Evolutionary conservation across 2,797 vertebrate species (phyloP), one percentile per base, ranked within the genome.

Genomic region (Eulemur albifrons): DNA sequence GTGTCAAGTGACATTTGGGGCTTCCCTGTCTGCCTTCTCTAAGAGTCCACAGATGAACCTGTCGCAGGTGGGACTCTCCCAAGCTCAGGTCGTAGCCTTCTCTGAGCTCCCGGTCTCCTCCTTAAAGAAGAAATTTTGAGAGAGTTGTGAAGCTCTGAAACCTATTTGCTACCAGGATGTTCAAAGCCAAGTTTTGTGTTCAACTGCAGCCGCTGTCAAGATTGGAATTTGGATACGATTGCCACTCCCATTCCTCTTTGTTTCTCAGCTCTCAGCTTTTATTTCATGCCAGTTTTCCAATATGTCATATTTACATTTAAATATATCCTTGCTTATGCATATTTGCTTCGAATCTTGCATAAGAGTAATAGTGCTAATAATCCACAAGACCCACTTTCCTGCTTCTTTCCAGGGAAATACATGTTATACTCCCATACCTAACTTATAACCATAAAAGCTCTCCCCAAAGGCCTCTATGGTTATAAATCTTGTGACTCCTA

Each of bases 401-500:
- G 45, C 69, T 75, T 69, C 72, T 93, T 87, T 75, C 76, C 43
- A 84, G 50, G 30, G 54, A 94, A 93, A 88, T 70, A 48, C 32
- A 48, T 35, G 30, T 80, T 81, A 40, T 8, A 35, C 6, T 57
- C 15, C 32, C 35, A 27, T 43, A 77, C 27, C 54, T 90, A 77
- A 92, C 90, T 94, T 90, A 90, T 75, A 90, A 35, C 65, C 27
- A 38, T 20, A n/a, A 32, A 90, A 17, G 8, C 59, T 90, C 43
- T 82, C 40, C 67, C 84, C 88, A 93, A 89, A 90, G 48, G 18
- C 54, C 48, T 77, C 67, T 40, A 13, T 63, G 61, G 54, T 48
- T 63, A 67, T 95, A 93, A 95, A 94, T 92, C 90, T 90, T 18
- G 14, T 10, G 43, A 90, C 84, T 90, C 50, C 12, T 88, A 35